phyloP scores from a whole-genome alignment of 2,797 vertebrate genomes.

The Coregonus sp. region DNA sequence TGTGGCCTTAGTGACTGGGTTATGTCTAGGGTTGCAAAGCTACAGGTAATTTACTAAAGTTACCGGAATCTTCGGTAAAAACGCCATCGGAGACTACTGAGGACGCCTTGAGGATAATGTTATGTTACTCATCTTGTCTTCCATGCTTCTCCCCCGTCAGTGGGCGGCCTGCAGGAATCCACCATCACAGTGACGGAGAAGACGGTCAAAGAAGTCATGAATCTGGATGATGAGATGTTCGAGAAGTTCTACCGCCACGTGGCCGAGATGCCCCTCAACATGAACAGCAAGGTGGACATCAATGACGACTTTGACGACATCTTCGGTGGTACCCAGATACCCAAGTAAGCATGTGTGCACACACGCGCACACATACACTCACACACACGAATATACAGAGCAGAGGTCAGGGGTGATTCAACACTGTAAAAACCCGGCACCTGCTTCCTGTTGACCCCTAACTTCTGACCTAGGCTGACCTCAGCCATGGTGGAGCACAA shows the following conservation, averaged over 20 bases:
- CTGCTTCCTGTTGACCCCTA: not conserved
- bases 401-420: not conserved
- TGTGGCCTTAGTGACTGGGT: not conserved
- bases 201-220: slow-evolving; percentile 93
- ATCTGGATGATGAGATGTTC: slow-evolving; percentile 88
- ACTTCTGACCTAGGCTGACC: slow-evolving; percentile 73
- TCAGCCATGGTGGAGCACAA: slow-evolving; percentile 91
- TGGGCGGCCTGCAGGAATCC: slow-evolving; percentile 80
- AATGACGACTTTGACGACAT: slow-evolving; percentile 87
- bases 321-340: slow-evolving; percentile 83
- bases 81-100: no score
- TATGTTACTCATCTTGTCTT: not conserved
- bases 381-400: not conserved
- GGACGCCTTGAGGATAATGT: no score
- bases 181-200: slow-evolving; percentile 87
- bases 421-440: not conserved
- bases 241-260: slow-evolving; percentile 89
- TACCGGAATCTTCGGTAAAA: no score
- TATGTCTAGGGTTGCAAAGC: no score
- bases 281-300: slow-evolving; percentile 69
- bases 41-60: no score
- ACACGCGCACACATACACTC: not conserved
- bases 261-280: slow-evolving; percentile 66
- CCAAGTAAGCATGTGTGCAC: slow-evolving; percentile 79
- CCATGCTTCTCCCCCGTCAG: slow-evolving; percentile 53